These are phyloP conservation scores for Pelosia muscerda DNA, from an alignment of 2,888 invertebrate genomes.

Conservation along the genomic window DNA sequence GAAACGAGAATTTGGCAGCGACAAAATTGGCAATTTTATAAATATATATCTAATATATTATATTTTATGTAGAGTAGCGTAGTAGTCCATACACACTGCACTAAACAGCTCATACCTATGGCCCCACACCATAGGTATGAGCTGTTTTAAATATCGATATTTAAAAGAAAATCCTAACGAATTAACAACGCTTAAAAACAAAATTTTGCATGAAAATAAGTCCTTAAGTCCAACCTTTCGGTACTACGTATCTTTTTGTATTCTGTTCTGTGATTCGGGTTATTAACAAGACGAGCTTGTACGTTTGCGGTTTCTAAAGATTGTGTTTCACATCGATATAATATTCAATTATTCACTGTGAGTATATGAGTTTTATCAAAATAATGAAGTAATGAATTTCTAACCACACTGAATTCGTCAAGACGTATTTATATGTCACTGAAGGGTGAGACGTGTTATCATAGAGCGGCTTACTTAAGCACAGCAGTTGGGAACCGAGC, in stretches of 20 bases:
- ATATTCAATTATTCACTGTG: neutral
- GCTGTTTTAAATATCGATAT: too few species aligned
- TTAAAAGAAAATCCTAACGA: too few species aligned
- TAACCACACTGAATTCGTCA: slow-evolving; percentile 50
- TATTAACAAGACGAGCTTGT: neutral
- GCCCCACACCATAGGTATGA: too few species aligned
- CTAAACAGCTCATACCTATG: too few species aligned
- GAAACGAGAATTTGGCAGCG: neutral
- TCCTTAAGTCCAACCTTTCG: too few species aligned
- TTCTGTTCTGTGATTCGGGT: neutral
- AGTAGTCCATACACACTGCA: too few species aligned
- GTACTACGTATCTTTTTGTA: too few species aligned
- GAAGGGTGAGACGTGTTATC: slow-evolving; percentile 59
- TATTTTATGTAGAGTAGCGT: neutral
- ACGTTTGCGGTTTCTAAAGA: neutral
- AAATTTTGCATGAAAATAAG: too few species aligned
- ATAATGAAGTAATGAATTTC: neutral
- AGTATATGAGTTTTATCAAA: neutral
- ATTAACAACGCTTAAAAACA: too few species aligned
- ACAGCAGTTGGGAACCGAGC: slow-evolving; percentile 61
- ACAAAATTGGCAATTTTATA: too few species aligned
- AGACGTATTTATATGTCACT: slow-evolving; percentile 24
- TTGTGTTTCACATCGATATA: neutral
- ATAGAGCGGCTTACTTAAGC: slow-evolving; percentile 66
- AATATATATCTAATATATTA: too few species aligned